A percentile compares a stretch with the other conserved stretches of the same genome.
These are phyloP conservation scores for Megaceryle alcyon DNA, from an alignment of 2,797 vertebrate species.

Conservation along the genomic window DNA sequence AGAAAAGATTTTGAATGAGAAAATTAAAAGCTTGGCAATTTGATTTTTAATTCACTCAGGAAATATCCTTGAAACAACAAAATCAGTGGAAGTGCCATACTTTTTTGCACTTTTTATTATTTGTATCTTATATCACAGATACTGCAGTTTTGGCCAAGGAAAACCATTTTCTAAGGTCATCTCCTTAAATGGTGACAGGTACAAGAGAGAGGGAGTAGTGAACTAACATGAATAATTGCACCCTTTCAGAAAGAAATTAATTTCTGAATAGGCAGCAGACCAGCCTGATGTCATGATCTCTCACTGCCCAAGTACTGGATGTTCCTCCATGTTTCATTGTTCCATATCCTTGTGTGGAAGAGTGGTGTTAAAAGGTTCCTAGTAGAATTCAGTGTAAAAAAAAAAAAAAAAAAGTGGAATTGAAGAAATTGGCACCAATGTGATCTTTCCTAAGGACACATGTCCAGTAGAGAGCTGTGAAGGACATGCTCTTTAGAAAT, in stretches of 20 bases:
- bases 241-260: neutral
- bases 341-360: conserved; percentile 27
- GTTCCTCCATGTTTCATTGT: neutral
- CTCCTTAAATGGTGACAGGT: neutral
- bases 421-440: neutral
- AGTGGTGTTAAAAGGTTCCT: neutral
- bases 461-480: neutral
- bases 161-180: neutral
- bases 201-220: neutral
- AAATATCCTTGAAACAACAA: neutral
- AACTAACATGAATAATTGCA: accelerated
- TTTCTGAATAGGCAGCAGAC: neutral
- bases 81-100: neutral
- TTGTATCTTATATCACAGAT: neutral
- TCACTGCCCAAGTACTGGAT: conserved; percentile 3
- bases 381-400: neutral
- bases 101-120: neutral
- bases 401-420: neutral
- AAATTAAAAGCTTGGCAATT: neutral
- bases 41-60: neutral
- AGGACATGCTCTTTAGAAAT: neutral
- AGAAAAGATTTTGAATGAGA: neutral
- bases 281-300: neutral
- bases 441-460: conserved; percentile 38
- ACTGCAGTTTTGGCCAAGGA: neutral